A percentile compares a stretch with the other conserved stretches of the same genome.
Evolutionary conservation across 2,888 invertebrate genomes (phyloP).

Genomic region (Cataglyphis cursor): DNA sequence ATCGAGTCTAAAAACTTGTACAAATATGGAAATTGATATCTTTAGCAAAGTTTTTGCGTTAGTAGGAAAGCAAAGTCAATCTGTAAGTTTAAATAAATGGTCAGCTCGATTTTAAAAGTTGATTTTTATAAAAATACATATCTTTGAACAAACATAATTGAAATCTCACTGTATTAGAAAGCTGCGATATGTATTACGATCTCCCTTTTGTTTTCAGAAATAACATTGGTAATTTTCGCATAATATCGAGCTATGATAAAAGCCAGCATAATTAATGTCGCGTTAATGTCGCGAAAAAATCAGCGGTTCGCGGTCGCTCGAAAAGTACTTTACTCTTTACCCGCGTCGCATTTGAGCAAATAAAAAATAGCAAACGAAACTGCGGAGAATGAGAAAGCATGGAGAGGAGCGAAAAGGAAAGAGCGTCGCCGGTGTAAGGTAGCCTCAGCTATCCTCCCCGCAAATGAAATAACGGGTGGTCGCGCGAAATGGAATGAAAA

Average conservation of each 20-base stretch:
- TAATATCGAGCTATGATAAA: slow-evolving; percentile 21
- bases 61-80: background rate
- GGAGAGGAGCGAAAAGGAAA: slow-evolving; percentile 30
- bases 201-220: background rate
- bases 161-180: background rate
- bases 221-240: background rate
- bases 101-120: too few species aligned
- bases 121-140: background rate
- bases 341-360: slow-evolving; percentile 54
- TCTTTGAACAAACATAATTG: background rate
- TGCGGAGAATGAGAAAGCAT: background rate
- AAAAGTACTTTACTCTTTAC: slow-evolving; percentile 22
- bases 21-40: background rate
- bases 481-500: slow-evolving; percentile 77
- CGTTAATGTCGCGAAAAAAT: slow-evolving; percentile 4
- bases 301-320: background rate
- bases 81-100: too few species aligned
- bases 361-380: slow-evolving; percentile 19
- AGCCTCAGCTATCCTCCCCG: slow-evolving; percentile 42
- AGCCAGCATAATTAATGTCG: slow-evolving; percentile 36
- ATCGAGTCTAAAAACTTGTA: background rate
- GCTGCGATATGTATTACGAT: background rate
- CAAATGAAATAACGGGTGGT: slow-evolving; percentile 74
- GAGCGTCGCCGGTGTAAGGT: slow-evolving; percentile 34
- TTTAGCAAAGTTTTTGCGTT: background rate